Base-by-base conservation (phyloP, 2,888 invertebrate species). In the Stenichneumon culpator region DNA sequence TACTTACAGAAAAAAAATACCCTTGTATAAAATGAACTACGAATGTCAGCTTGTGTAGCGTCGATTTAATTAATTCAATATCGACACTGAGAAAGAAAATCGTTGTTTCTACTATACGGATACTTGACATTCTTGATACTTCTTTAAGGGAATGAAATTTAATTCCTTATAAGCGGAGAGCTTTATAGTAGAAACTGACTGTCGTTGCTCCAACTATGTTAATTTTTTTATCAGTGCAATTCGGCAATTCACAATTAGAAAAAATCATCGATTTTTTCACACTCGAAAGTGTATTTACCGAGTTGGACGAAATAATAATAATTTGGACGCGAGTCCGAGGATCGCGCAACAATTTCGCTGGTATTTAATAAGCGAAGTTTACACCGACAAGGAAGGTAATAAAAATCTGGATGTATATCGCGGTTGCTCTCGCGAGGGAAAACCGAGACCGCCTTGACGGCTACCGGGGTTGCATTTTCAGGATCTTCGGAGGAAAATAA, bases 401-500 rank as follows among this genome's bases (percentile, higher is more conserved):
- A 32, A 68, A 36, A 68, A 19, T 4, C 44, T 50, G 32, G 6
- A 70, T 57, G 22, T 74, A 47, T 32, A 63, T 25, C 47, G n/a
- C 47, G n/a, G 74, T 44, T 44, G 14, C 44, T 14, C 44, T 44
- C 11, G 44, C 44, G 44, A 3, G 44, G 44, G 25, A 32, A 16
- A 28, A 67, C 44, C 14, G 22, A 28, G 65, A 54, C 19, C 54
- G 47, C 47, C 47, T 74, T 28, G 25, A 52, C 65, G 32, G 57
- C 39, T 57, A 47, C 54, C 11, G 54, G 28, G 47, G 47, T 68
- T 54, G 57, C 67, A 57, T 74, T 74, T 81, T 74, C 68, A 68
- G 52, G 73, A 68, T 67, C 47, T 74, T 68, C 32, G 73, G 11
- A 57, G 68, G 36, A 74, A 74, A 81, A 81, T 81, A 74, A 67